Percentiles rank a stretch among this genome's conserved stretches.
Evolutionary conservation across 2,797 vertebrate genomes (phyloP).

Genomic region (Siniperca undulata): DNA sequence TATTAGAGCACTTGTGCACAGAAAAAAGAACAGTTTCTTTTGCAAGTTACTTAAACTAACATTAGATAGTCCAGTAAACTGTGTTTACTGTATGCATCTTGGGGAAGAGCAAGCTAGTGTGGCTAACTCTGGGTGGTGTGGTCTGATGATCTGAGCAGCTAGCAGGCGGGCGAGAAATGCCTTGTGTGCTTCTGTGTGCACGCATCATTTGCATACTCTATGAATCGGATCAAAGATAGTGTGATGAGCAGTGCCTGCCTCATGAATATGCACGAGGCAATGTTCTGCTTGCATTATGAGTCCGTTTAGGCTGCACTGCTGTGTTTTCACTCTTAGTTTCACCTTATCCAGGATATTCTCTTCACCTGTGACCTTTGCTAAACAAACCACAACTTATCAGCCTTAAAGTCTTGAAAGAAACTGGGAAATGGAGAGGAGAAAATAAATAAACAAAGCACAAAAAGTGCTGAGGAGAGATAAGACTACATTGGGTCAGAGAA

Average conservation of each 20-base stretch:
- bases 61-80: constrained; percentile 36
- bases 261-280: constrained; percentile 71
- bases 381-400: constrained; percentile 71
- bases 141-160: constrained; percentile 62
- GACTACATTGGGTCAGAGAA: constrained; percentile 67
- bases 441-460: constrained; percentile 74
- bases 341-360: constrained; percentile 54
- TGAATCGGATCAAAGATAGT: constrained; percentile 75
- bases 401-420: constrained; percentile 62
- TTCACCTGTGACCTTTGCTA: constrained; percentile 68
- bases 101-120: constrained; percentile 29
- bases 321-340: constrained; percentile 32
- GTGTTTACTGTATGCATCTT: constrained; percentile 41
- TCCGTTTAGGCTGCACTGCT: constrained; percentile 42
- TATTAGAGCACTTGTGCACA: constrained; percentile 28
- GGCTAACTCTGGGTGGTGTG: constrained; percentile 53
- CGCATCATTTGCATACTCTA: constrained; percentile 64
- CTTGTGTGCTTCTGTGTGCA: constrained; percentile 56
- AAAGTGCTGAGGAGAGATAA: constrained; percentile 78
- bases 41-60: constrained; percentile 14
- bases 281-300: constrained; percentile 49
- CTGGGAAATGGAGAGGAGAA: constrained; percentile 60
- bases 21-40: constrained; percentile 14
- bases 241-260: constrained; percentile 60
- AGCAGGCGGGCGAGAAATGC: constrained; percentile 51